A percentile compares a stretch with the other conserved stretches of the same genome.
These are phyloP conservation scores for Chromis chromis DNA, from an alignment of 2,797 vertebrate genomes.

Conservation along the genomic window DNA sequence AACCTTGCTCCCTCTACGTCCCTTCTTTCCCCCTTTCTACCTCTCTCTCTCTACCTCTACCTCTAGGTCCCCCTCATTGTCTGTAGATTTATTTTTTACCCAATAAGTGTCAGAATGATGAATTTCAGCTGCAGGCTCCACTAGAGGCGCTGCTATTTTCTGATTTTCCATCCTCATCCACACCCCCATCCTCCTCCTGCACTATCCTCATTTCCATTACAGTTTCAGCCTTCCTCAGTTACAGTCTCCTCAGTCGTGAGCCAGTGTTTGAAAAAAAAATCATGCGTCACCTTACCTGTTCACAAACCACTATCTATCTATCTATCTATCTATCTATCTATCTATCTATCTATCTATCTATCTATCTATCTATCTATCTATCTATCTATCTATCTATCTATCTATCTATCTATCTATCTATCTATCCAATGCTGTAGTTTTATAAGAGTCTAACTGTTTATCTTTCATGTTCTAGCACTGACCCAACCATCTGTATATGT, in stretches of 20 bases:
- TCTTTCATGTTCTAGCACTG: slow-evolving; percentile 7
- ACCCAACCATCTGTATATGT: slow-evolving; percentile 35
- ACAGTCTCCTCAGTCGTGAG: background rate
- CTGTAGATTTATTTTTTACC: slow-evolving; percentile 68
- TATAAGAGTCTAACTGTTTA: background rate
- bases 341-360: background rate
- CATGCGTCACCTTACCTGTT: too few species aligned
- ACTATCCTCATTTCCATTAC: slow-evolving; percentile 31
- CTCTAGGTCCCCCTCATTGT: slow-evolving; percentile 34
- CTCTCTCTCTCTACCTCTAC: slow-evolving; percentile 13
- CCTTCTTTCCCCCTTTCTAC: slow-evolving; percentile 15
- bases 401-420: background rate
- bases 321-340: slow-evolving; percentile 7
- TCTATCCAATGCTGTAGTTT: slow-evolving; percentile 7
- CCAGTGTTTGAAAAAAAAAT: too few species aligned
- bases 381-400: background rate
- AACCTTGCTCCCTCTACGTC: slow-evolving; percentile 16
- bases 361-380: background rate
- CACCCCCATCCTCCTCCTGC: slow-evolving; percentile 23
- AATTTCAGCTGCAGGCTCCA: slow-evolving; percentile 69
- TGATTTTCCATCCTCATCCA: slow-evolving; percentile 39
- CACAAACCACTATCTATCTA: background rate
- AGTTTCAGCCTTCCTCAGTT: slow-evolving; percentile 4
- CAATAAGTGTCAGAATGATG: slow-evolving; percentile 75
- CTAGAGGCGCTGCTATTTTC: slow-evolving; percentile 68